A percentile compares a stretch with the other conserved stretches of the same genome.
These are phyloP conservation scores for Dascyllus trimaculatus DNA, from an alignment of 2,113 vertebrate genomes.

Conservation along the genomic window DNA sequence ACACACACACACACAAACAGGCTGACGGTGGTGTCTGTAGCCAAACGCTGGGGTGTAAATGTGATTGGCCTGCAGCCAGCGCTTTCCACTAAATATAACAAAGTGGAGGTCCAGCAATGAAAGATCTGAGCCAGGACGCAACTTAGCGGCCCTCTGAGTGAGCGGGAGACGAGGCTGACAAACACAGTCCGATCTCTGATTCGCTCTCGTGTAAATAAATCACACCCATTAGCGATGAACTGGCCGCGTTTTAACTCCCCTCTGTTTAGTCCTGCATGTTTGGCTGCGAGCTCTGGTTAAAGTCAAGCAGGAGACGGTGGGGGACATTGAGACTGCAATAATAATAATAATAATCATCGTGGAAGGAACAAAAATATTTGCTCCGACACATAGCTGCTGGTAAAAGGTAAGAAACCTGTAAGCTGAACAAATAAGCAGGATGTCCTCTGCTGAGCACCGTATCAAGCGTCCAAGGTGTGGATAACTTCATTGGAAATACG, in stretches of 20 bases:
- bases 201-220: conserved; percentile 74
- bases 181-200: conserved; percentile 64
- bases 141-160: conserved; percentile 38
- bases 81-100: conserved; percentile 55
- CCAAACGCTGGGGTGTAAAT: conserved; percentile 46
- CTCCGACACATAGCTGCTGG: not conserved
- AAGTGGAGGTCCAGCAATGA: conserved; percentile 61
- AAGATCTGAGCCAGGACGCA: conserved; percentile 71
- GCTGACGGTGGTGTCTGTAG: conserved; percentile 9
- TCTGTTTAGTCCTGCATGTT: conserved; percentile 35
- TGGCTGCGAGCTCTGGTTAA: conserved; percentile 47
- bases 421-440: not conserved
- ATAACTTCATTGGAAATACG: too few species aligned
- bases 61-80: conserved; percentile 42
- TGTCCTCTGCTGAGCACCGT: too few species aligned
- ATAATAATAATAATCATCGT: conserved; percentile 21
- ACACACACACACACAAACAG: conserved; percentile 32
- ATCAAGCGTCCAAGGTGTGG: too few species aligned
- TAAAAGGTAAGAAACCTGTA: not conserved
- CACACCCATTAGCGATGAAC: conserved; percentile 40
- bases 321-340: not conserved
- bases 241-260: conserved; percentile 17
- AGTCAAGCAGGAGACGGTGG: conserved; percentile 40
- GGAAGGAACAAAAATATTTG: not conserved
- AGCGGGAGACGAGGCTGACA: conserved; percentile 47